Conservation (phyloP, 2,113 vertebrate genomes). For the Oreochromis niloticus region DNA sequence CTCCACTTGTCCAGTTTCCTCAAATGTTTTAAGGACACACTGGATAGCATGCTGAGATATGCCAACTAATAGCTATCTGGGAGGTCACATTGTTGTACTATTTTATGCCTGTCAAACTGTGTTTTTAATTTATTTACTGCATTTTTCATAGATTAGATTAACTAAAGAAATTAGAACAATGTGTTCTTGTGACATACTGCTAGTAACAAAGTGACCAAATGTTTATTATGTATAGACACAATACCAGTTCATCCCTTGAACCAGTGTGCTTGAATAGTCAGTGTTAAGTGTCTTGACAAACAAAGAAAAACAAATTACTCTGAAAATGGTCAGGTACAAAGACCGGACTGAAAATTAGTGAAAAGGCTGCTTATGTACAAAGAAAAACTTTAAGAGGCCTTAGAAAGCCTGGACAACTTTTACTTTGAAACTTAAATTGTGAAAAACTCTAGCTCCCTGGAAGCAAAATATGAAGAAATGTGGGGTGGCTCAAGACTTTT, state of each 20-base stretch:
- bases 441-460: not conserved
- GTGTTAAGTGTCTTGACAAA: not conserved
- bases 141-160: not conserved
- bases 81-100: not conserved
- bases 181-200: not conserved
- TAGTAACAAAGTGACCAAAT: not conserved
- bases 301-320: not conserved
- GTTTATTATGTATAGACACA: not conserved
- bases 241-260: not conserved
- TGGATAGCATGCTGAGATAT: not conserved
- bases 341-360: not conserved
- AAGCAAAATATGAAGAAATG: not conserved
- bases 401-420: not conserved
- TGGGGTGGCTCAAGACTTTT: not conserved
- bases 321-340: not conserved
- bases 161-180: not conserved
- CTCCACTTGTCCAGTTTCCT: not conserved
- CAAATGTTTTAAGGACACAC: not conserved
- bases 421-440: not conserved
- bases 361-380: not conserved
- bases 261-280: not conserved
- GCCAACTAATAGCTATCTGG: not conserved
- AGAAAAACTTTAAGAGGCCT: not conserved
- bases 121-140: not conserved
- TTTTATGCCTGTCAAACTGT: not conserved